These are phyloP conservation scores for Morinoia aosen DNA, from an alignment of 2,888 invertebrate genomes.

Conservation along the genomic window DNA sequence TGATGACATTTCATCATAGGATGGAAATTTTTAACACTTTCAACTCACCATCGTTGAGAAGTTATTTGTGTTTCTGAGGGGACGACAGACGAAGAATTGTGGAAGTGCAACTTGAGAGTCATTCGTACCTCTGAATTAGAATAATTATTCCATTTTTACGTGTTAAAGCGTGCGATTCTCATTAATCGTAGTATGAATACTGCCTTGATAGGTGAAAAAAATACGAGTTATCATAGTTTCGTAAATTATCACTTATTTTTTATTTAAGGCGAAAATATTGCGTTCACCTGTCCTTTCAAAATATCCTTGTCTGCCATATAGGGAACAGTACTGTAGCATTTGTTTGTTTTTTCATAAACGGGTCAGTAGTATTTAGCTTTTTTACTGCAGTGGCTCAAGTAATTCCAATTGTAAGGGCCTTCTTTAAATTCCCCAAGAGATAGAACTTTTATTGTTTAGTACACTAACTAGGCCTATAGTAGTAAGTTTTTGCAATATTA, in stretches of 20 bases:
- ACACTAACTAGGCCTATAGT: too few relatives aligned
- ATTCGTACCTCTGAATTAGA: not conserved
- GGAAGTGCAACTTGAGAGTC: not conserved
- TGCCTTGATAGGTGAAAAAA: not conserved
- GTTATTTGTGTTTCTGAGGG: conserved; percentile 1
- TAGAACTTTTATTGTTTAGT: too few relatives aligned
- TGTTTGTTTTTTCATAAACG: too few relatives aligned
- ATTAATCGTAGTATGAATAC: not conserved
- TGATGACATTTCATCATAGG: not conserved
- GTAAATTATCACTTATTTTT: not conserved
- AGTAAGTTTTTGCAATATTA: too few relatives aligned
- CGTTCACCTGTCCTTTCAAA: too few relatives aligned
- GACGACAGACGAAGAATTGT: not conserved
- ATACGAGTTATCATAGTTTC: not conserved
- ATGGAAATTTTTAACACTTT: not conserved
- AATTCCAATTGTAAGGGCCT: too few relatives aligned
- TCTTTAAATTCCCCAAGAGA: too few relatives aligned
- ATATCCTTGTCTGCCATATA: too few relatives aligned
- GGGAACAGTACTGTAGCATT: too few relatives aligned
- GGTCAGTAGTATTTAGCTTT: too few relatives aligned
- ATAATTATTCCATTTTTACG: not conserved
- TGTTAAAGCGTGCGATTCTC: not conserved
- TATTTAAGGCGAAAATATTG: too few relatives aligned
- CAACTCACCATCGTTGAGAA: not conserved
- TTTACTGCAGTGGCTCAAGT: too few relatives aligned